Evolutionary conservation across 2,888 invertebrate genomes (phyloP), one percentile per base, ranked within the genome.

Genomic region (Erebia ligea): DNA sequence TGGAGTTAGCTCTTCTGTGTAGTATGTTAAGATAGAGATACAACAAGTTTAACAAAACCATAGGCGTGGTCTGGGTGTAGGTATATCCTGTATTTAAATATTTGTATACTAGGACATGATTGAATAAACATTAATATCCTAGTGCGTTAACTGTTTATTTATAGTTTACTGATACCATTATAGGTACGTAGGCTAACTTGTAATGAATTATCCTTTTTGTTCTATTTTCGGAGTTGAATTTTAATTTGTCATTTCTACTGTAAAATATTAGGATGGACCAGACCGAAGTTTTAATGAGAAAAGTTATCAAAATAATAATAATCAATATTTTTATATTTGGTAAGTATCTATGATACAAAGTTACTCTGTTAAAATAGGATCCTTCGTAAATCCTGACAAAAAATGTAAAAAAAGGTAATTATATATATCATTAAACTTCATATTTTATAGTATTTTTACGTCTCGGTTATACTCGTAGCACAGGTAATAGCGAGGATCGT

Each of bases 111-210:
- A n/a, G n/a, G n/a, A 2, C 25, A 25, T 25, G 25, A 25, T 25
- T 9, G 73, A 80, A 77, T 78, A 76, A 73, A 76, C 78, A 73
- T 79, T 76, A 82, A 84, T 83, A 83, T 82, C 76, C 78, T 80
- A 82, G 79, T 81, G 86, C 86, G 61, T 63, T 48, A 58, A 67
- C 67, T 57, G 59, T 50, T 50, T 50, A 59, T 59, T 59, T 59
- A 59, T 59, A 42, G 59, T 59, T 59, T 59, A 59, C 59, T 59
- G 59, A 59, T 59, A 59, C 40, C n/a, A 15, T 42, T 59, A 25
- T 3, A 17, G 5, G 42, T 13, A 17, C 15, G 42, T 13, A 15
- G 15, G 67, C 54, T 25, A 3, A 25, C 25, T 48, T 58, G 58
- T 67, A 58, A 58, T 58, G 10, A n/a, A 6, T 5, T 66, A n/a